phyloP scores from a whole-genome alignment of 1,140 invertebrate species.

The Catajapyx aquilonaris region DNA sequence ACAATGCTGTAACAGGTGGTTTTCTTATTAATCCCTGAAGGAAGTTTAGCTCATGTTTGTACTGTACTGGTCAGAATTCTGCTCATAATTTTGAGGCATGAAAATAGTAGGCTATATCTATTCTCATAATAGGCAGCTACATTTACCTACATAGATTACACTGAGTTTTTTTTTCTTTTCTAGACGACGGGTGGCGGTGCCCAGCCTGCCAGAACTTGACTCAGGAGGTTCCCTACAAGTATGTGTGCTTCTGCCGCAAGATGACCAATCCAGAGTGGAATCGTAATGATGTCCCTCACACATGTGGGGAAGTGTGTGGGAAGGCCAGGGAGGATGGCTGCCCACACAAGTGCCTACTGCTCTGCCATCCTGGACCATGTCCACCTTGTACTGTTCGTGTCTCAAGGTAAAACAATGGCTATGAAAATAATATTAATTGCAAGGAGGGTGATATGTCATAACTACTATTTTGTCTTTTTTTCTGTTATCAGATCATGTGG shows the following conservation, averaged over 20 bases:
- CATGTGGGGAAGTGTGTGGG: conserved; percentile 68
- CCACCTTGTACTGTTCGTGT: conserved; percentile 50
- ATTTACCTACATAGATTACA: too few relatives aligned
- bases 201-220: conserved; percentile 68
- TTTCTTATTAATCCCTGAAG: too few relatives aligned
- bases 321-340: conserved; percentile 35
- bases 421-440: conserved; percentile 23
- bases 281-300: conserved; percentile 56
- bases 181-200: conserved; percentile 70
- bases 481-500: conserved; percentile 33
- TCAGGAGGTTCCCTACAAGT: conserved; percentile 40
- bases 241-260: conserved; percentile 70
- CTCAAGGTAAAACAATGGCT: conserved; percentile 16
- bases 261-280: conserved; percentile 43
- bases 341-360: conserved; percentile 57
- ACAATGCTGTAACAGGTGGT: too few relatives aligned
- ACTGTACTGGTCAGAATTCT: background rate
- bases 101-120: too few relatives aligned
- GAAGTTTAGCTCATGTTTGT: conserved; percentile 1
- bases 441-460: conserved; percentile 12
- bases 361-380: conserved; percentile 81
- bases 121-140: too few relatives aligned
- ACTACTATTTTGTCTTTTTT: conserved; percentile 6
- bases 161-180: conserved; percentile 12
- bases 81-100: conserved; percentile 6